Base-by-base conservation (phyloP, 1,140 invertebrate genomes). In the Drosophila hydei region DNA sequence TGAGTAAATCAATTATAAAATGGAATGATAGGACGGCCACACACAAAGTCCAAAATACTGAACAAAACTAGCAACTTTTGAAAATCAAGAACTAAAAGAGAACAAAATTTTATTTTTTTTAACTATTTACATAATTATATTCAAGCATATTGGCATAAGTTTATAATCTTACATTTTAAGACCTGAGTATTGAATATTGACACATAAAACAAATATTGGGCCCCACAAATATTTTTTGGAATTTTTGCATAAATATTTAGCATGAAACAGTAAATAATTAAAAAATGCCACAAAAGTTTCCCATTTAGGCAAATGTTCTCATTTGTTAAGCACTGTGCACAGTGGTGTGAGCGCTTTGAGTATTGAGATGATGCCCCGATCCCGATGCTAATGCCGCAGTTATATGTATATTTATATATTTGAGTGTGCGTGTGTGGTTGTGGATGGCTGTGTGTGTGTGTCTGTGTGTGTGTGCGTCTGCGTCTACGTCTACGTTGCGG, bases 301-400 rank as follows among this genome's bases (percentile, higher is more conserved):
- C 9, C 7, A 11, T 33, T 16, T 40, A 40, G n/a, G 3, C n/a
- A 40, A 16, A 40, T 40, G n/a, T 33, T 6, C 27, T 30, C 9
- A 30, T 30, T 30, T 30, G n/a, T 16, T 6, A 62, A 65, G 61
- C 80, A 84, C 56, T 80, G 80, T 85, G 71, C 62, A 56, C 72
- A 33, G 30, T 33, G 55, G 79, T 69, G 80, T 84, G 78, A 62
- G 80, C 79, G 78, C 54, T 62, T 80, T 76, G 72, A 72, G 77
- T 83, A 80, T 80, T 64, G 67, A 51, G 54, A 74, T 58, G 74
- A 80, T 76, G 74, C 52, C 52, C 52, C 68, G 70, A 75, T 83
- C 75, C 64, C 64, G 56, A 69, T 70, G 67, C 36, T 59, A 71
- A 56, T 71, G 43, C 79, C 42, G 59, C 59, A 65, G 69, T 77